Base-by-base conservation (phyloP, 2,797 vertebrate species). In the Trachops cirrhosus region DNA sequence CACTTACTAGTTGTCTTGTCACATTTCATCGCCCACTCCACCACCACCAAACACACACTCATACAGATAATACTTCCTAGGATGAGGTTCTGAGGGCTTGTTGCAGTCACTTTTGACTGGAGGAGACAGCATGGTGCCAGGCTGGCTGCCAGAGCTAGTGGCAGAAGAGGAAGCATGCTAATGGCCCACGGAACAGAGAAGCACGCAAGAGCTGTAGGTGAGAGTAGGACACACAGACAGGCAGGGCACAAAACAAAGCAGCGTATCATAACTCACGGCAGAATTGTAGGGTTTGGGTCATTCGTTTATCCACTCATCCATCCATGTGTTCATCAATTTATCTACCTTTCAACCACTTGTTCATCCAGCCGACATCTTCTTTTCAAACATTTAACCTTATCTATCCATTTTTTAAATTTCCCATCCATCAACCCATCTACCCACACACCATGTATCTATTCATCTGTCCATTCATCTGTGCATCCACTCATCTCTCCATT, bases 71-170 rank as follows among this genome's bases (percentile, higher is more conserved):
- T 82, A 80, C 37, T 96, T 93, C 67, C 79, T 50, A 62, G 80
- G 68, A 89, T 59, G 89, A 87, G 34, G 22, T 44, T 92, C 84
- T 64, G 73, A 92, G 75, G 91, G 83, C 77, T 79, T 89, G 85
- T 87, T 96, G 95, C 78, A 39, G 75, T 95, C 83, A 37, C 59
- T 95, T 73, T 88, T 88, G 83, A 85, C 93, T 95, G 48, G 18
- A 90, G 34, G 68, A 92, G 39, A 85, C 44, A 70, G 88, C 90
- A 88, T 34, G 39, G 64, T 89, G 91, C 91, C 93, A 97, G 91
- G 79, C 22, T 84, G 89, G 84, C 94, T 97, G 93, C 85, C 95
- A 91, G 91, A 95, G 79, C 91, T 89, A 9, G 86, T 71, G 68
- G 85, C 80, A 94, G 87, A 57, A 32, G 68, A 91, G 87, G 73